Base-by-base conservation (phyloP, 92 coral and sea anemone species). In the Pocillopora meandrina region DNA sequence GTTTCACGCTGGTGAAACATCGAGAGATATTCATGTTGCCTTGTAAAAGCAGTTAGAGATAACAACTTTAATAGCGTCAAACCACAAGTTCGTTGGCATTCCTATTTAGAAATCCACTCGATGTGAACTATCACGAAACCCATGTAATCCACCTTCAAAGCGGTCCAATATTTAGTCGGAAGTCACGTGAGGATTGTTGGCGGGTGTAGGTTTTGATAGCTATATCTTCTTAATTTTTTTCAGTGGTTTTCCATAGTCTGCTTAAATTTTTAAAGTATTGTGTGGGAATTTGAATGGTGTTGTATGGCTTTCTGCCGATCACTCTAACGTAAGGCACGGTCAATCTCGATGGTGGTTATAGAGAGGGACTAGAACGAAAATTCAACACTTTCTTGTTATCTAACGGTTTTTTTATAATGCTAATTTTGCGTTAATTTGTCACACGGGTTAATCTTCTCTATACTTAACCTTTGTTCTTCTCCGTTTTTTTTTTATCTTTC, bases 61-160 rank as follows among this genome's bases (percentile, higher is more conserved):
- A 3, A 42, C 4, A 42, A 42, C 52, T 42, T 42, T 42, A 7
- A 42, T 7, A 42, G 5, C 4, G 52, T 70, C 56, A 33, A 20
- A 4, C 56, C n/a, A 2, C 17, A 20, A 14, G 74, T 34, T 36
- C 74, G 18, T 70, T 34, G 55, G 42, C 17, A 11, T 35, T 70
- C 74, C 20, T 16, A 3, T 36, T 49, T n/a, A 70, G 74, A n/a
- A 70, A 70, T 70, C 20, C 17, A 15, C 42, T 70, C 56, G 5
- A 12, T 12, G 12, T 65, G 36, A 65, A 65, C 14, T 3, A 9
- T 10, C 70, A 2, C 36, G 31, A 18, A 21, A 9, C 56, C 12
- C 74, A 36, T 55, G 74, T 70, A 70, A 70, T 70, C 74, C 19
- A 19, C 12, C 74, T 70, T 70, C 73, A 70, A 68, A 68, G 33